Evolutionary conservation across 2,888 invertebrate species (phyloP).

Genomic region (Lasioglossum morio): DNA sequence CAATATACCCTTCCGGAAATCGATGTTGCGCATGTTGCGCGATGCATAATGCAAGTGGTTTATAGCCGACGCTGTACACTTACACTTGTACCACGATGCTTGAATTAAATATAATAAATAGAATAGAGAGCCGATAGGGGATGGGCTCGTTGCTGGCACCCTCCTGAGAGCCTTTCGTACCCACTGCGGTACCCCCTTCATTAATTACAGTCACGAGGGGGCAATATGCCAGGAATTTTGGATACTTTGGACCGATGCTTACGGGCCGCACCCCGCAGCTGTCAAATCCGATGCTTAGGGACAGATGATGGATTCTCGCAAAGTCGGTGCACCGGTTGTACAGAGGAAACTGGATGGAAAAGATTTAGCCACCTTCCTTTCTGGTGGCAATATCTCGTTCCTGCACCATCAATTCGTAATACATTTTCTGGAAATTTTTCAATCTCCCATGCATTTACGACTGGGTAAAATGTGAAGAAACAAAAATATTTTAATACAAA

Average conservation of each 20-base stretch:
- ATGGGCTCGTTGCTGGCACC: slow-evolving; percentile 58
- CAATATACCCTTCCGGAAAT: slow-evolving; percentile 36
- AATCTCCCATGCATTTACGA: not conserved
- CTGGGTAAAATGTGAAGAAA: not conserved
- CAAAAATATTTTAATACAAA: not conserved
- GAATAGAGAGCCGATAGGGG: slow-evolving; percentile 47
- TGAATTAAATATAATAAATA: slow-evolving; percentile 70
- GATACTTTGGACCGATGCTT: slow-evolving; percentile 66
- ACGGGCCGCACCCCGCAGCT: slow-evolving; percentile 66
- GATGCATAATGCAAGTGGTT: slow-evolving; percentile 57
- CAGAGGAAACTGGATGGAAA: slow-evolving; percentile 8
- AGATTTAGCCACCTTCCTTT: slow-evolving; percentile 41
- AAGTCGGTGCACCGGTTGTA: slow-evolving; percentile 50
- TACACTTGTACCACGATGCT: slow-evolving; percentile 53
- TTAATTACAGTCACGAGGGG: slow-evolving; percentile 77
- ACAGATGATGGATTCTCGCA: slow-evolving; percentile 60
- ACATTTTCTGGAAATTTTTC: not conserved
- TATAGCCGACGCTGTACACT: slow-evolving; percentile 37
- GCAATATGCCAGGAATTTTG: slow-evolving; percentile 74
- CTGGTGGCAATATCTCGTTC: slow-evolving; percentile 17
- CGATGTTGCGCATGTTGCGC: slow-evolving; percentile 54
- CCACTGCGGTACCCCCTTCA: slow-evolving; percentile 73
- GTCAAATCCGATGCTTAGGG: slow-evolving; percentile 54
- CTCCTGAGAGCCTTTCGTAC: slow-evolving; percentile 62
- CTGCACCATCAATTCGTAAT: slow-evolving; percentile 10